Base-by-base conservation (phyloP, 2,888 invertebrate genomes). In the Anarsia innoxiella region DNA sequence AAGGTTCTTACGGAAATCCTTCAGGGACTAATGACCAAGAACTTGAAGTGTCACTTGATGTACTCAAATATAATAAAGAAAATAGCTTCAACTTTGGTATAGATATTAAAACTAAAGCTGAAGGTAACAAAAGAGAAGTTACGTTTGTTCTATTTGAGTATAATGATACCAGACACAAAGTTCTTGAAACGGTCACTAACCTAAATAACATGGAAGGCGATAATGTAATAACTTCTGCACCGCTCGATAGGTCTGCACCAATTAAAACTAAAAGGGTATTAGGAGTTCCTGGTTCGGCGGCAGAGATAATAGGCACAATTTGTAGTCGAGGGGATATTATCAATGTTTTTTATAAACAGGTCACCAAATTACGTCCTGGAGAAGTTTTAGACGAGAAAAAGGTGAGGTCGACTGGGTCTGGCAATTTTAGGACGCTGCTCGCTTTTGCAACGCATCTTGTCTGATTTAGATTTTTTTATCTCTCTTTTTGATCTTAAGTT, bases 331-430 rank as follows among this genome's bases (percentile, higher is more conserved):
- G 73, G 72, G 69, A 61, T 70, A 78, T 78, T 76, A 77, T 80
- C 73, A 68, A 59, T 79, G 45, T 83, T 82, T 79, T 83, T 74
- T 77, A 74, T 79, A 69, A 77, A 80, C 85, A 86, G 93, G 93
- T 93, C 87, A 93, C 91, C 86, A 93, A 94, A 91, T 93, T 95
- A 85, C 94, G 95, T 67, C 95, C 95, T 64, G 95, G 95, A 82
- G 95, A 95, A 90, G 93, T 96, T 82, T 84, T 94, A 88, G 94
- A 94, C 87, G 95, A 95, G 80, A 93, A 92, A 89, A 93, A 94
- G 95, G 95, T 96, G 93, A 93, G 83, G 80, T 73, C 68, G 67
- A 71, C 70, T 77, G 79, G 78, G 69, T 78, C 80, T 79, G 77
- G 74, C 71, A 75, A 66, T 61, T 73, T 73, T 73, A 79, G 79